Evolutionary conservation across 2,113 vertebrate species (phyloP).

Genomic region (Sterrhoptilus dennistouni): DNA sequence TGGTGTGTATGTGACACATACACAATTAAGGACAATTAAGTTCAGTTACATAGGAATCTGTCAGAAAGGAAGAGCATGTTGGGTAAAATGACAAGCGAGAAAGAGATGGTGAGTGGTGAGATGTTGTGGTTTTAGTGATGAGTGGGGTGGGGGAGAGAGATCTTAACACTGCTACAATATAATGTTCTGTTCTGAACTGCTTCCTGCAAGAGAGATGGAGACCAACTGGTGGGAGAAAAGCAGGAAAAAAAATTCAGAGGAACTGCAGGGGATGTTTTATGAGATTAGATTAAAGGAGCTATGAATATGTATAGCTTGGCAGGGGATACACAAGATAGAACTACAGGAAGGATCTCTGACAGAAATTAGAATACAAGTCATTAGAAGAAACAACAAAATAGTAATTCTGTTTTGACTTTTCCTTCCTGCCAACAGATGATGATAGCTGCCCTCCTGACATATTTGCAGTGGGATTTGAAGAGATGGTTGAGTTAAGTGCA

Average conservation of each 20-base stretch:
- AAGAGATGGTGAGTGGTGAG: not conserved
- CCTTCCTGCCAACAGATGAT: constrained; percentile 60
- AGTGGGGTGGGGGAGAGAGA: not conserved
- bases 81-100: not conserved
- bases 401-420: constrained; percentile 4
- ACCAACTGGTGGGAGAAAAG: constrained; percentile 34
- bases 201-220: constrained; percentile 19
- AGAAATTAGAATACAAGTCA: not conserved
- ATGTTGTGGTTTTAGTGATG: not conserved
- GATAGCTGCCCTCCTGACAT: constrained; percentile 74
- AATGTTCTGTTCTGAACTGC: not conserved
- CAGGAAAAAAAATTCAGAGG: not conserved
- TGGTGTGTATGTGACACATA: not conserved
- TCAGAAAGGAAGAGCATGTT: not conserved
- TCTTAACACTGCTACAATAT: not conserved
- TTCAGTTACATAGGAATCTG: not conserved
- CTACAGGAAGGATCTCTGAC: constrained; percentile 14
- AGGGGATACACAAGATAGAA: not conserved
- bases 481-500: constrained; percentile 84
- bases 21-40: not conserved
- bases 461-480: constrained; percentile 84
- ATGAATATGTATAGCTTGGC: constrained; percentile 49
- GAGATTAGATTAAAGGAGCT: constrained; percentile 42
- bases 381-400: constrained; percentile 19
- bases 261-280: constrained; percentile 56